Conservation (phyloP, 37 sponge, comb jelly and placozoan species). For the Chondrosia reniformis region DNA sequence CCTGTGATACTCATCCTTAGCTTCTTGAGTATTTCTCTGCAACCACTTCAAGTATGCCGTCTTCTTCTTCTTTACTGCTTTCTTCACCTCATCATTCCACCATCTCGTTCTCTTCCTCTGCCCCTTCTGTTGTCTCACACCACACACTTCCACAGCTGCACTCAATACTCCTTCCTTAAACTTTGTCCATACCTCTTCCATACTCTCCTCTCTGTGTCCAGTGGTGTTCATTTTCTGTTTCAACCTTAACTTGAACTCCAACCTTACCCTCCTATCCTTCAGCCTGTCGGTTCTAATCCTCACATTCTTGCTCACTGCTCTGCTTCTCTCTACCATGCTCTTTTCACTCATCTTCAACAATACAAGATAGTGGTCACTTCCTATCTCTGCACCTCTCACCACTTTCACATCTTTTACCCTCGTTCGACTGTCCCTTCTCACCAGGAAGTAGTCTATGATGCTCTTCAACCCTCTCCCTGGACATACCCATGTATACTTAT, state of each 20-base stretch:
- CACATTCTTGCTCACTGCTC: no score
- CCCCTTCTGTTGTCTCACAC: not conserved
- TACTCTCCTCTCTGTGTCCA: no score
- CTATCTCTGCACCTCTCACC: not conserved
- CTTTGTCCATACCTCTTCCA: not conserved
- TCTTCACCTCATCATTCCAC: slow-evolving; percentile 14
- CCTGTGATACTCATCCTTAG: no score
- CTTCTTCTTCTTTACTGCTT: slow-evolving; percentile 3
- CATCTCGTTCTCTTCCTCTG: slow-evolving; percentile 2
- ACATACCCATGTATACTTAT: not conserved
- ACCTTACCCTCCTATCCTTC: not conserved
- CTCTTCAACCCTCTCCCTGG: not conserved
- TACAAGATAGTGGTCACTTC: slow-evolving; percentile 5
- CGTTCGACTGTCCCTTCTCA: not conserved
- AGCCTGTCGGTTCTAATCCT: not conserved
- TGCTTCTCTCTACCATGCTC: not conserved
- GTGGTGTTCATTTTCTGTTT: not conserved
- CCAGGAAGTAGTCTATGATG: slow-evolving; percentile 4
- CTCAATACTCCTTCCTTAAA: not conserved
- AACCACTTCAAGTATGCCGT: no score
- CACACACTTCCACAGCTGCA: no score
- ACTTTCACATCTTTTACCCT: slow-evolving; percentile 1
- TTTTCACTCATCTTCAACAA: slow-evolving; percentile 8
- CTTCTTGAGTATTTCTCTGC: no score
- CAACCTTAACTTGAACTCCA: not conserved